Base-by-base conservation (phyloP, 2,888 invertebrate species). In the Lagria hirta region DNA sequence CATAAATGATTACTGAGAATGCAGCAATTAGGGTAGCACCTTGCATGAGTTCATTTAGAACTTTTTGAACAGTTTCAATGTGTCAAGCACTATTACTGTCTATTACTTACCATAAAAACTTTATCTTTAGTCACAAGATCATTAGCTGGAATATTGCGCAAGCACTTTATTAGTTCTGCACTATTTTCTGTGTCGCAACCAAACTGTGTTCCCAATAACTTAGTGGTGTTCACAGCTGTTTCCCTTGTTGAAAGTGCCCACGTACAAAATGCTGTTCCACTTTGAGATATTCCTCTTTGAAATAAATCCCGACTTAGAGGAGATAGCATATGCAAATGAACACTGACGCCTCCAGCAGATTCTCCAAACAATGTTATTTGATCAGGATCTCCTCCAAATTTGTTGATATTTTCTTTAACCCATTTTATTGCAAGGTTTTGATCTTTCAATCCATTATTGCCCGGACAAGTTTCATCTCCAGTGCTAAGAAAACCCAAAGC, bases 271-370 rank as follows among this genome's bases (percentile, higher is more conserved):
- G 83, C 80, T 1, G 83, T 84, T 0, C 88, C 88, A 32, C 87
- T 88, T 62, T 87, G 83, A 0, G 86, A 81, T 45, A 88, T 88
- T 1, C 76, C 86, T 43, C 80, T 80, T 52, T 84, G 83, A 52
- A 87, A 83, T 6, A 86, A 62, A 43, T 82, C 86, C 15, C 37
- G 52, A 68, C 70, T 71, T 13, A 69, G 35, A 4, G 70, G 69
- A 8, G 73, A 72, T 14, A 72, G 38, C 65, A 69, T 70, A 38
- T 71, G 71, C 37, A 64, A 66, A 47, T 73, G 70, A 0, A 64
- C 68, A 51, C 71, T 71, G 2, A 67, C 69, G 3, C 70, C 73
- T 3, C 73, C 73, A 17, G 73, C 73, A 2, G 72, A 71, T 49
- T 70, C 69, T 10, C 73, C 73, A 55, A 71, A 68, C 6, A 73